Conservation (phyloP, 2,113 vertebrate species). For the Terrapene triunguis region DNA sequence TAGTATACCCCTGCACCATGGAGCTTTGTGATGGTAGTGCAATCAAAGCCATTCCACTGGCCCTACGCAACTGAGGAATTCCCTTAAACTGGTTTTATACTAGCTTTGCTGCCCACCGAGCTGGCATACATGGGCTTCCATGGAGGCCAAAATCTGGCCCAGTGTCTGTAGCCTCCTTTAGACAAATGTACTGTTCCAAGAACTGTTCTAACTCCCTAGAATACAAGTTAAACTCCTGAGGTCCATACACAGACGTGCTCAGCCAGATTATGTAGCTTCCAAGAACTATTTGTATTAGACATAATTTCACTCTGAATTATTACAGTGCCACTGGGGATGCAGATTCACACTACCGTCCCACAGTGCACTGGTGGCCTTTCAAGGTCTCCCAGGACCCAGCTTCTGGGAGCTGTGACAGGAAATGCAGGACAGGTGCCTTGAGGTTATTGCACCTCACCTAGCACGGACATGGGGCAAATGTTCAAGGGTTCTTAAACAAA, state of each 20-base stretch:
- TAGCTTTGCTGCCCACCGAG: neutral
- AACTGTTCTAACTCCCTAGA: neutral
- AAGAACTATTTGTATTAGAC: neutral
- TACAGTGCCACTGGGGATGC: neutral
- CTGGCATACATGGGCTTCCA: fast-evolving
- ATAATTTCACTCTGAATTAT: neutral
- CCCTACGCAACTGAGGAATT: neutral
- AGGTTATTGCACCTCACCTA: neutral
- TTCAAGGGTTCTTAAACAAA: neutral
- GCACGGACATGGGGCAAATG: fast-evolving
- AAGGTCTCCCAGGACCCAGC: neutral
- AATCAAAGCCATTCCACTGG: neutral
- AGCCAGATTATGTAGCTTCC: too few relatives aligned
- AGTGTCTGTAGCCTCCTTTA: neutral
- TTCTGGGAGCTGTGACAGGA: neutral
- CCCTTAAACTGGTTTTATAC: neutral
- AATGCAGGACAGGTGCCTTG: neutral
- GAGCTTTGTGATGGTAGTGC: neutral
- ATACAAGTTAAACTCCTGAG: neutral
- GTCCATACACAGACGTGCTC: neutral
- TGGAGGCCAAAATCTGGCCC: neutral
- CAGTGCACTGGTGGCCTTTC: neutral
- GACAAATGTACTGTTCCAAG: neutral
- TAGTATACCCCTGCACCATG: neutral
- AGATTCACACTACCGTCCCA: neutral